Base-by-base conservation (phyloP, 2,797 vertebrate species). In the Scolopax rusticola region DNA sequence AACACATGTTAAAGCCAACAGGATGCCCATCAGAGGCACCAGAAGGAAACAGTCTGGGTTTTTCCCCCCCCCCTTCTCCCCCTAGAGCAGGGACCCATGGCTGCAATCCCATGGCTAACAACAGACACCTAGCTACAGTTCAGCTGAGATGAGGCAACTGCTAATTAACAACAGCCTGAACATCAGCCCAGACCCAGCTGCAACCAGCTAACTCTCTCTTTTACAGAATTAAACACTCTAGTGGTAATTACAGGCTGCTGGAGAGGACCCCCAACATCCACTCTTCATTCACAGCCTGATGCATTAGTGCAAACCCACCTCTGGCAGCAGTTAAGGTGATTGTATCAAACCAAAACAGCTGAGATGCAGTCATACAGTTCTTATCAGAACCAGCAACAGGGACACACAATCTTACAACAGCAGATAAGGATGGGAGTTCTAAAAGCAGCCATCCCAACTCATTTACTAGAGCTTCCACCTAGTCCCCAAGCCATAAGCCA, bases 11-110 rank as follows among this genome's bases (percentile, higher is more conserved):
- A 9, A 27, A 67, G 7, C 48, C 51, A 43, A 30, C 3, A 69
- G 23, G 16, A 78, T 30, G 50, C 48, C 48, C 38, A 48, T 17
- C 23, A 23, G 12, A 86, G 28, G 24, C 40, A 59, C 0, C 65
- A 76, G 50, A 8, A 53, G 23, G 9, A 24, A 38, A 4, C 27
- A 11, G 23, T 48, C 13, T 24, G 47, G 23, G 23, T 11, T 11
- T 8, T 11, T 6, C 7, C 7, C 6, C 0, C 33, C 5, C 9
- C 5, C 0, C 5, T n/a, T n/a, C 8, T 64, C 0, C 5, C 56
- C 50, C 50, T 50, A 32, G 18, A 59, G n/a, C 18, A 74, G 27
- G 18, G 20, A 67, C 9, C 43, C 64, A 9, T 0, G n/a, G 63
- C 63, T 75, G 53, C 57, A 89, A 14, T 23, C 48, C 53, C 75